Evolutionary conservation across 1,140 invertebrate species (phyloP), one percentile per base, ranked within the genome.

Genomic region (Rhynchophorus ferrugineus): DNA sequence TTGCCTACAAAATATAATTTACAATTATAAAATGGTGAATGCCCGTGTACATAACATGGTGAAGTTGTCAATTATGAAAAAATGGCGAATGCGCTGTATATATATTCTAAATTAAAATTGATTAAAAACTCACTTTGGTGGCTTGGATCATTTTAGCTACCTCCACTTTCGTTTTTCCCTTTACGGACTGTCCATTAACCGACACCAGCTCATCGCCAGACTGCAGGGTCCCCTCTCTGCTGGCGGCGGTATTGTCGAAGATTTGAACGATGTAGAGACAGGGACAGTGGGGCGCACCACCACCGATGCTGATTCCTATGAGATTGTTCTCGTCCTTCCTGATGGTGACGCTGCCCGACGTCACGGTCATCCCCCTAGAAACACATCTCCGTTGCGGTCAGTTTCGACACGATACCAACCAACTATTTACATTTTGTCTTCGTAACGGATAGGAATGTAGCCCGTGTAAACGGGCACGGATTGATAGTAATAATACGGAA

Each of bases 81-180:
- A n/a, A n/a, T n/a, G n/a, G n/a, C n/a, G n/a, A n/a, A n/a, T n/a
- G n/a, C n/a, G n/a, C n/a, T n/a, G n/a, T n/a, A n/a, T n/a, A n/a
- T n/a, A n/a, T n/a, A n/a, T n/a, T n/a, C n/a, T n/a, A n/a, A n/a
- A n/a, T n/a, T n/a, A n/a, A n/a, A n/a, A n/a, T n/a, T n/a, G n/a
- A n/a, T n/a, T n/a, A n/a, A 19, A 37, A 29, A 2, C 19, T 2
- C 71, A 88, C 86, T 75, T 89, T 85, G 41, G 85, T 81, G 1
- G 84, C 75, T 72, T 98, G 95, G 60, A 99, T 99, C 85, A 98
- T 90, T 73, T 95, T 93, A 14, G 95, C 96, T 1, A 99, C 95
- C 75, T 98, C 94, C 2, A 94, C 88, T 78, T 99, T 98, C 1
- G 93, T 97, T 70, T 93, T 91, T 11, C 95, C 94, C 72, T 96